phyloP scores from a whole-genome alignment of 2,888 invertebrate genomes.

The Magallana nippona region DNA sequence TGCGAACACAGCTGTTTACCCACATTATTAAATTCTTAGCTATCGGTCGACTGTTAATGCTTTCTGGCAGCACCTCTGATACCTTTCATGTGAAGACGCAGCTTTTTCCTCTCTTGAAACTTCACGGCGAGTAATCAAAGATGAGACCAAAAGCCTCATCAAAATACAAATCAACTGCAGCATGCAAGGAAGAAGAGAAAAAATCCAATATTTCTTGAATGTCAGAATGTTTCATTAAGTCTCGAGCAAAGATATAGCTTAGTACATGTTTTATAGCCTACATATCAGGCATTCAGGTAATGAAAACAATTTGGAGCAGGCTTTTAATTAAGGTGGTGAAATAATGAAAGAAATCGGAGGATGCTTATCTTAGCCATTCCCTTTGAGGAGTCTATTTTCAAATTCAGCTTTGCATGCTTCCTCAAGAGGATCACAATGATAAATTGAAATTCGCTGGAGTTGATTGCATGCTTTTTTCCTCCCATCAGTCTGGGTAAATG shows the following conservation, averaged over 20 bases:
- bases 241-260: not conserved
- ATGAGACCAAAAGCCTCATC: constrained; percentile 28
- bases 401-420: not conserved
- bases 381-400: constrained; percentile 32
- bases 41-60: constrained; percentile 15
- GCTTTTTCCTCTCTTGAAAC: not conserved
- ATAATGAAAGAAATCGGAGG: constrained; percentile 23
- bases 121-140: not conserved
- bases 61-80: not conserved
- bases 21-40: constrained; percentile 27
- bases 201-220: constrained; percentile 30
- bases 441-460: not conserved
- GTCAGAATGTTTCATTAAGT: constrained; percentile 10
- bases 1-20: constrained; percentile 33
- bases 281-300: constrained; percentile 25
- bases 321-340: constrained; percentile 33
- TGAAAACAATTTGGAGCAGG: constrained; percentile 17
- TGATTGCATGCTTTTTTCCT: not conserved
- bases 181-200: not conserved
- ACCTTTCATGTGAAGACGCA: constrained; percentile 17
- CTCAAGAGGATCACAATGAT: constrained; percentile 1
- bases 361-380: constrained; percentile 23
- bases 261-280: constrained; percentile 13
- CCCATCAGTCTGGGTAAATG: not conserved
- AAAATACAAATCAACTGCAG: constrained; percentile 33